A percentile compares a stretch with the other conserved stretches of the same genome.
These are phyloP conservation scores for Alexandromys fortis DNA, from an alignment of 2,113 vertebrate genomes.

Conservation along the genomic window DNA sequence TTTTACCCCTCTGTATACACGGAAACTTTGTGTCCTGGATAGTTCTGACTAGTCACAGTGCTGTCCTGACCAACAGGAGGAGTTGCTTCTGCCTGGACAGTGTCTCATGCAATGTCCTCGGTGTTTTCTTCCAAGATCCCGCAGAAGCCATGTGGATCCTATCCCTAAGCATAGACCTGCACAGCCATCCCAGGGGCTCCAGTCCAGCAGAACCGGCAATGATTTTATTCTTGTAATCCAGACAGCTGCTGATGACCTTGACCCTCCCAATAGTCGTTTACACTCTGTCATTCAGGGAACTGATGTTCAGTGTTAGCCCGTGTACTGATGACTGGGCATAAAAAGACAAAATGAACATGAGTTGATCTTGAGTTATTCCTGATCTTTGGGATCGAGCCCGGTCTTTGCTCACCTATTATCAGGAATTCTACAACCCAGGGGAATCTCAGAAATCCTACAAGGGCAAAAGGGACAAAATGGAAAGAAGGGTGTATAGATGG, in stretches of 20 bases:
- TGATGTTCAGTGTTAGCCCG: background rate
- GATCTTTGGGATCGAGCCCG: no score
- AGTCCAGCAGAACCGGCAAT: fast-evolving
- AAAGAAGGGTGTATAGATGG: fast-evolving
- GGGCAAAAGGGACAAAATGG: fast-evolving
- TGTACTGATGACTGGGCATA: fast-evolving
- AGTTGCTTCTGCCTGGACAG: background rate
- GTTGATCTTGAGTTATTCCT: background rate
- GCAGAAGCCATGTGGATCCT: background rate
- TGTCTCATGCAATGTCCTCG: fast-evolving
- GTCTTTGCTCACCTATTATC: background rate
- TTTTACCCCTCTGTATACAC: background rate
- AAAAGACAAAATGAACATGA: background rate
- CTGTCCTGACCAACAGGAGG: background rate
- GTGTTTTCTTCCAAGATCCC: background rate
- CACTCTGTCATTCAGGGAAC: fast-evolving
- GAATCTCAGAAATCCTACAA: background rate
- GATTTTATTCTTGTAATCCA: background rate
- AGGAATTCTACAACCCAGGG: background rate
- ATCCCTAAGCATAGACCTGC: background rate
- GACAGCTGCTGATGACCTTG: background rate
- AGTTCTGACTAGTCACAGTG: background rate
- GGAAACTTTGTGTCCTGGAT: conserved; percentile 63
- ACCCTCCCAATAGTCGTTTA: fast-evolving
- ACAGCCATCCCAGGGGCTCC: no score